These are phyloP conservation scores for Malacosoma neustria DNA, from an alignment of 2,888 invertebrate genomes.

Conservation along the genomic window DNA sequence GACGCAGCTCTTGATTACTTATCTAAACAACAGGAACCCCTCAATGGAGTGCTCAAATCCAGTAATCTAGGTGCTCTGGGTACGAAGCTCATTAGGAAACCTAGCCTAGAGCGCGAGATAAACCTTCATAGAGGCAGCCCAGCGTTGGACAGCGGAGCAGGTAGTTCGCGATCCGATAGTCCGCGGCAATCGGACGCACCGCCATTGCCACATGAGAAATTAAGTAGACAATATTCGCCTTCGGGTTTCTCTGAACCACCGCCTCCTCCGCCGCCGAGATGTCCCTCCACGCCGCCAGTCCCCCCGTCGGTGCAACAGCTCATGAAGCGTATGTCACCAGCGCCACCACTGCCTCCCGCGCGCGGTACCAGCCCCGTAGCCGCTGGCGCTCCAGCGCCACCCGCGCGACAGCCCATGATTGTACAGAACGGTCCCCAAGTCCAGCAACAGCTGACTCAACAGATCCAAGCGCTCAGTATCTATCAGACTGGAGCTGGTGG, in stretches of 20 bases:
- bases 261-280: conserved; percentile 84
- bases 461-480: conserved; percentile 89
- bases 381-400: conserved; percentile 75
- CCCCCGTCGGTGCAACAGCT: conserved; percentile 76
- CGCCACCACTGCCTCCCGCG: conserved; percentile 77
- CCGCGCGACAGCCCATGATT: conserved; percentile 83
- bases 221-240: conserved; percentile 83
- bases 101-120: conserved; percentile 90
- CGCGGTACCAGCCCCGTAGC: conserved; percentile 84
- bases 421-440: conserved; percentile 87
- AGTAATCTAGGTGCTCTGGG: conserved; percentile 75
- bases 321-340: conserved; percentile 78
- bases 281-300: conserved; percentile 80
- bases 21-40: conserved; percentile 76
- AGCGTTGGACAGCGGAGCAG: conserved; percentile 90
- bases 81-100: conserved; percentile 88
- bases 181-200: conserved; percentile 80
- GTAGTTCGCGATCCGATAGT: conserved; percentile 92
- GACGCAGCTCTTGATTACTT: conserved; percentile 82
- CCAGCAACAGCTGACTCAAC: conserved; percentile 90
- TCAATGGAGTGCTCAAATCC: conserved; percentile 68
- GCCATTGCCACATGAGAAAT: conserved; percentile 76
- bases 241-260: conserved; percentile 78
- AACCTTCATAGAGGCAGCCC: conserved; percentile 87
- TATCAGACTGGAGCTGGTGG: conserved; percentile 78